Conservation (phyloP, 2,113 vertebrate species). For the Xyliphius kryptos region DNA sequence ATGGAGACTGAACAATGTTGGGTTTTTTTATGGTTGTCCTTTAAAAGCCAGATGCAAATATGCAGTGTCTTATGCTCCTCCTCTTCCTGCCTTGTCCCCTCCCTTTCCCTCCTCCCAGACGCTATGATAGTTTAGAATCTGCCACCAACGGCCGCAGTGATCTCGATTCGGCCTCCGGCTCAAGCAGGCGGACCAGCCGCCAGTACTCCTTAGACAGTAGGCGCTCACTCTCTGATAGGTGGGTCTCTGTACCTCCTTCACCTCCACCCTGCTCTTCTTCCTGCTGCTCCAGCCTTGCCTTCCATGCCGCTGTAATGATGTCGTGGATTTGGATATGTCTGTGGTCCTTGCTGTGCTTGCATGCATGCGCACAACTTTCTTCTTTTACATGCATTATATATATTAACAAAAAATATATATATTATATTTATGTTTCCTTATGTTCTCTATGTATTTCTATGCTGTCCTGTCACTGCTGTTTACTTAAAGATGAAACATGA, state of each 20-base stretch:
- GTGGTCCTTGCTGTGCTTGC: constrained; percentile 71
- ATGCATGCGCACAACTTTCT: constrained; percentile 65
- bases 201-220: constrained; percentile 90
- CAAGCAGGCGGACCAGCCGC: constrained; percentile 79
- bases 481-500: too few relatives aligned
- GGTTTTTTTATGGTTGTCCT: constrained; percentile 43
- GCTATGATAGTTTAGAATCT: constrained; percentile 88
- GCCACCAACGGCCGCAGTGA: constrained; percentile 84
- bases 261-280: constrained; percentile 44
- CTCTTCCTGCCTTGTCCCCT: constrained; percentile 41
- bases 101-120: constrained; percentile 64
- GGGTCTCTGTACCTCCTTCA: constrained; percentile 71
- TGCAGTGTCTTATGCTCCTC: constrained; percentile 42
- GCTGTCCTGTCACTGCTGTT: too few relatives aligned
- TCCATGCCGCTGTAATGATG: constrained; percentile 71
- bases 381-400: constrained; percentile 36
- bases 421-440: too few relatives aligned
- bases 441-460: too few relatives aligned
- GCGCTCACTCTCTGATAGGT: constrained; percentile 84
- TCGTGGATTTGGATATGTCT: constrained; percentile 64
- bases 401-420: too few relatives aligned
- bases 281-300: constrained; percentile 66
- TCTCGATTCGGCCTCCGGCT: constrained; percentile 84
- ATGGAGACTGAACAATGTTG: constrained; percentile 32
- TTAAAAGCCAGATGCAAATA: constrained; percentile 22